phyloP scores from a whole-genome alignment of 2,797 vertebrate species.

The Phrynocephalus vlangalii region DNA sequence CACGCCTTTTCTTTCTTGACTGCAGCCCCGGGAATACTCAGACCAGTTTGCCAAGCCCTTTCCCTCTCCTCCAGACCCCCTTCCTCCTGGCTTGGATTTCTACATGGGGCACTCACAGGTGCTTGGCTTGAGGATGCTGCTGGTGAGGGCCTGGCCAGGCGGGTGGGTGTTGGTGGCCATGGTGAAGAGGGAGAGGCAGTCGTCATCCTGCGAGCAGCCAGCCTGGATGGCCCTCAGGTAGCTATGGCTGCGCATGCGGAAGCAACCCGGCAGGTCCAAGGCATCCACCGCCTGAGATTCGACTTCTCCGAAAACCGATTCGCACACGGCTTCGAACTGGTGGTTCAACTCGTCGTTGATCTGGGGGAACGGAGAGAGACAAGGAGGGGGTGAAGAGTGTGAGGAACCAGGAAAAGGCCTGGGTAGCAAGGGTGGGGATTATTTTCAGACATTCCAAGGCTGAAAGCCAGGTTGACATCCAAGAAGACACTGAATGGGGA shows the following conservation, averaged over 20 bases:
- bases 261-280: slow-evolving; percentile 96
- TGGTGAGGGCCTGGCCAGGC: slow-evolving; percentile 84
- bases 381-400: background rate
- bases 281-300: slow-evolving; percentile 98
- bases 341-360: slow-evolving; percentile 93
- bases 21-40: no score
- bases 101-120: slow-evolving; percentile 85
- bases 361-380: slow-evolving; percentile 65
- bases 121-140: slow-evolving; percentile 87
- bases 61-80: no score
- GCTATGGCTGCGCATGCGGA: slow-evolving; percentile 98
- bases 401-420: background rate
- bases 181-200: slow-evolving; percentile 97
- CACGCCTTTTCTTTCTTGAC: background rate
- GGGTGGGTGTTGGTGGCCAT: slow-evolving; percentile 82
- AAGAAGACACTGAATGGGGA: background rate
- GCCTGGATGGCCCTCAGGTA: slow-evolving; percentile 99
- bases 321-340: slow-evolving; percentile 93
- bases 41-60: no score
- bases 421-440: no score
- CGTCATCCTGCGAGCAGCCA: slow-evolving; percentile 97
- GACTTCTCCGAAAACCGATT: slow-evolving; percentile 94
- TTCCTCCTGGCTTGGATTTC: no score
- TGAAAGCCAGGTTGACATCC: background rate
- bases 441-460: background rate